phyloP scores from a whole-genome alignment of 2,888 invertebrate species.

The Rhagonycha fulva region DNA sequence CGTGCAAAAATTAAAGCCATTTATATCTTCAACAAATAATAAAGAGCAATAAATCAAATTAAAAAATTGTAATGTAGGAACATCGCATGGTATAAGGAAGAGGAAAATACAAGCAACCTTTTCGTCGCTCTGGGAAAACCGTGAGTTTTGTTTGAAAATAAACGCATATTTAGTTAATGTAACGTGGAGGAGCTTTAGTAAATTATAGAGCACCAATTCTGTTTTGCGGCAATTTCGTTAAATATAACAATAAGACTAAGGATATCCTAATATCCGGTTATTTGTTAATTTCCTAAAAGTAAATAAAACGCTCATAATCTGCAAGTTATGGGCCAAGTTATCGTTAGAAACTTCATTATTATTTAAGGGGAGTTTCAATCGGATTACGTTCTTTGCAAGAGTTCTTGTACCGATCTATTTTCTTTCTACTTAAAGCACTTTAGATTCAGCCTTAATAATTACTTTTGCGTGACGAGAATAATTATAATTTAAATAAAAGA shows the following conservation, averaged over 20 bases:
- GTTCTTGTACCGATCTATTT: conserved; percentile 10
- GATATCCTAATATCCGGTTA: conserved; percentile 29
- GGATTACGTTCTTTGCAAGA: conserved; percentile 23
- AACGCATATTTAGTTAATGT: conserved; percentile 16
- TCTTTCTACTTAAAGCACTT: conserved; percentile 14
- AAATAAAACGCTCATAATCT: conserved; percentile 21
- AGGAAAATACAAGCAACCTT: background rate
- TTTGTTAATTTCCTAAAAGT: conserved; percentile 26
- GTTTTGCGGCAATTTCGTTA: conserved; percentile 14
- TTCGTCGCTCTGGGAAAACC: conserved; percentile 7
- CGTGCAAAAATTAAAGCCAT: conserved; percentile 4
- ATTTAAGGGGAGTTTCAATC: conserved; percentile 23
- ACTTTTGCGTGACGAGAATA: conserved; percentile 25
- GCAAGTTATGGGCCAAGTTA: conserved; percentile 25
- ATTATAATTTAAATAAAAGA: conserved; percentile 25
- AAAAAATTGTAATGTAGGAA: conserved; percentile 5
- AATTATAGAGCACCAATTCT: conserved; percentile 17
- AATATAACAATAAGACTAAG: conserved; percentile 11
- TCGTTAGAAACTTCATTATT: conserved; percentile 26
- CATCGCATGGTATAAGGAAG: background rate
- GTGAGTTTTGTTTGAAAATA: conserved; percentile 22
- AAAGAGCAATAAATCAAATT: conserved; percentile 21
- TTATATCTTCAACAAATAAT: background rate
- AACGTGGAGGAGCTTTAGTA: background rate
- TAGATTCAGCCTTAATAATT: conserved; percentile 20